phyloP scores from a whole-genome alignment of 2,113 vertebrate species.

The Lathamus discolor region DNA sequence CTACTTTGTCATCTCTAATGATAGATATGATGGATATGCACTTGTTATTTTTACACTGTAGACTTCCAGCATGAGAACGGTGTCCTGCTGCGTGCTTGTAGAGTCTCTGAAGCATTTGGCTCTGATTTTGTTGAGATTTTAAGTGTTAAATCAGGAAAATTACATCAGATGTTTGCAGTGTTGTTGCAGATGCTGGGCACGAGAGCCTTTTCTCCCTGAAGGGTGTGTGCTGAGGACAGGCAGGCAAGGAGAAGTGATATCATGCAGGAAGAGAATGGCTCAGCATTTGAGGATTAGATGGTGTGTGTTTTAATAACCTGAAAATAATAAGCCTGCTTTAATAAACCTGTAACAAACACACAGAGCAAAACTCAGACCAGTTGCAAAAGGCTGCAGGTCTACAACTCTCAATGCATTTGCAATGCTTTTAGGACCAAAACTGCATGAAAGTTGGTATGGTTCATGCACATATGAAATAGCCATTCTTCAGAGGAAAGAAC shows the following conservation, averaged over 20 bases:
- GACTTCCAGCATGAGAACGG: neutral
- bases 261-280: accelerated
- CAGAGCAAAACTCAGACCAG: neutral
- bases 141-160: neutral
- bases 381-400: neutral
- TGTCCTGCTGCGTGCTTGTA: neutral
- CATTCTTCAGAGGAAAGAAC: neutral
- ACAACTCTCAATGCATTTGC: neutral
- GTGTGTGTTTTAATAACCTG: neutral
- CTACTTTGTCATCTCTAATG: neutral
- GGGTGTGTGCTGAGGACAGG: neutral
- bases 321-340: too few species aligned
- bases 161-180: neutral
- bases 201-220: neutral
- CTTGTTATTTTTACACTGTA: neutral
- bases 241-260: neutral
- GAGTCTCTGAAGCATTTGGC: neutral
- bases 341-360: neutral
- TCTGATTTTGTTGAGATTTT: neutral
- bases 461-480: neutral
- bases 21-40: too few species aligned
- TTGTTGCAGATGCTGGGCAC: neutral
- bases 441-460: neutral
- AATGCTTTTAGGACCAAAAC: neutral
- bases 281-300: accelerated